Evolutionary conservation across 2,797 vertebrate species (phyloP).

Genomic region (Melanogrammus aeglefinus): DNA sequence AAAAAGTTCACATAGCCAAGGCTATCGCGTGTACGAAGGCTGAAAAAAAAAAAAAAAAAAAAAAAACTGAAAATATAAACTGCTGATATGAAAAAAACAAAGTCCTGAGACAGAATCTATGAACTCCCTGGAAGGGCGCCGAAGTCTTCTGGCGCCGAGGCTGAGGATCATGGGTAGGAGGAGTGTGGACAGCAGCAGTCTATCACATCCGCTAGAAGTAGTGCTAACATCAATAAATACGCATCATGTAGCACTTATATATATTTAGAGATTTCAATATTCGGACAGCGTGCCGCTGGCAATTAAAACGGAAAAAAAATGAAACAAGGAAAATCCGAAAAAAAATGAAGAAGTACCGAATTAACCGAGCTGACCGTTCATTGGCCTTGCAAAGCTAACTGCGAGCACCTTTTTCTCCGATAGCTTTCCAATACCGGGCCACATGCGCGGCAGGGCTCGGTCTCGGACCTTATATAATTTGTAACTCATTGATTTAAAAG

Average conservation of each 20-base stretch:
- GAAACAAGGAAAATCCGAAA: slow-evolving; percentile 50
- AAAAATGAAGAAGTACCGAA: slow-evolving; percentile 45
- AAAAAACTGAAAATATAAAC: slow-evolving; percentile 20
- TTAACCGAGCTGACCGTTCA: neutral
- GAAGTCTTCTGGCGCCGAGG: slow-evolving; percentile 64
- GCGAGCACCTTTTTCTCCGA: slow-evolving; percentile 1
- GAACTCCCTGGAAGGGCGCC: slow-evolving; percentile 75
- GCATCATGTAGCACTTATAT: slow-evolving; percentile 61
- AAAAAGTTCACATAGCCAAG: slow-evolving; percentile 68
- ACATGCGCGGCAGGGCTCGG: slow-evolving; percentile 40
- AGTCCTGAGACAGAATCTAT: slow-evolving; percentile 88
- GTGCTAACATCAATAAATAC: slow-evolving; percentile 67
- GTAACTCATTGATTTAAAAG: slow-evolving; percentile 66
- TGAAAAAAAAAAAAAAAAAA: slow-evolving; percentile 60
- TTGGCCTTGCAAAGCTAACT: too few species aligned
- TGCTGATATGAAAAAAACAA: slow-evolving; percentile 74
- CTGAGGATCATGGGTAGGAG: slow-evolving; percentile 71
- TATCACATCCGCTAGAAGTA: slow-evolving; percentile 66
- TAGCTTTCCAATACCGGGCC: slow-evolving; percentile 43
- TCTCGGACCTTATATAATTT: slow-evolving; percentile 58
- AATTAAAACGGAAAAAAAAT: slow-evolving; percentile 56
- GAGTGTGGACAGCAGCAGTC: slow-evolving; percentile 67
- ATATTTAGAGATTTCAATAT: slow-evolving; percentile 36
- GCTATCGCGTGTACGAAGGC: slow-evolving; percentile 66
- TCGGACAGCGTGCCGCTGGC: slow-evolving; percentile 60